Evolutionary conservation across 2,888 invertebrate species (phyloP).

Genomic region (Galeopsomyia nigrocyanea): DNA sequence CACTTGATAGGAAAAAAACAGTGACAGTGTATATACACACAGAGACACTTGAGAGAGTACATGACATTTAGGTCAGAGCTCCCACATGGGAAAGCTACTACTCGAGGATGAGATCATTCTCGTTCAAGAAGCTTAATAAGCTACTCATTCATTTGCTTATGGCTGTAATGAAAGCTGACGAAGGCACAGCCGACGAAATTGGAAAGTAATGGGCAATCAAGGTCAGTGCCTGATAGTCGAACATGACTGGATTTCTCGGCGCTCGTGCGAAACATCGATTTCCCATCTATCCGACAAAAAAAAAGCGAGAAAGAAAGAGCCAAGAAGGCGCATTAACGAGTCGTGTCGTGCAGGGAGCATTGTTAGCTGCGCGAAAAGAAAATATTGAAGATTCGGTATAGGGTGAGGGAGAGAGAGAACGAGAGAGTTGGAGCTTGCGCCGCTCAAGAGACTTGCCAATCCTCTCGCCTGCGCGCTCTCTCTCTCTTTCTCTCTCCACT

Average conservation of each 20-base stretch:
- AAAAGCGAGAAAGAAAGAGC: slow-evolving; percentile 8
- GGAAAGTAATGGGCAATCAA: not conserved
- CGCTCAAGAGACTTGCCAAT: slow-evolving; percentile 37
- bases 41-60: too few species aligned
- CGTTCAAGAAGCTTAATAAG: slow-evolving; percentile 1
- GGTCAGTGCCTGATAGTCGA: slow-evolving; percentile 18
- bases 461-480: slow-evolving; percentile 32
- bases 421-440: too few species aligned
- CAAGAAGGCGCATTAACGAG: not conserved
- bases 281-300: not conserved
- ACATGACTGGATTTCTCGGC: slow-evolving; percentile 5
- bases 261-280: slow-evolving; percentile 20
- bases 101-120: not conserved
- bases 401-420: slow-evolving; percentile 2
- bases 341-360: slow-evolving; percentile 21
- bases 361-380: slow-evolving; percentile 45
- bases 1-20: too few species aligned
- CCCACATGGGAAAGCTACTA: not conserved
- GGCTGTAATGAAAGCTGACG: not conserved
- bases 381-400: slow-evolving; percentile 45
- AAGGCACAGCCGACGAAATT: not conserved
- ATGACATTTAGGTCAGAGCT: too few species aligned
- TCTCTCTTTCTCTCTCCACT: slow-evolving; percentile 17
- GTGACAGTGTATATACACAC: too few species aligned
- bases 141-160: not conserved